Evolutionary conservation across 2,113 vertebrate genomes (phyloP), one percentile per base, ranked within the genome.

Genomic region (Anarhynchus alexandrinus): DNA sequence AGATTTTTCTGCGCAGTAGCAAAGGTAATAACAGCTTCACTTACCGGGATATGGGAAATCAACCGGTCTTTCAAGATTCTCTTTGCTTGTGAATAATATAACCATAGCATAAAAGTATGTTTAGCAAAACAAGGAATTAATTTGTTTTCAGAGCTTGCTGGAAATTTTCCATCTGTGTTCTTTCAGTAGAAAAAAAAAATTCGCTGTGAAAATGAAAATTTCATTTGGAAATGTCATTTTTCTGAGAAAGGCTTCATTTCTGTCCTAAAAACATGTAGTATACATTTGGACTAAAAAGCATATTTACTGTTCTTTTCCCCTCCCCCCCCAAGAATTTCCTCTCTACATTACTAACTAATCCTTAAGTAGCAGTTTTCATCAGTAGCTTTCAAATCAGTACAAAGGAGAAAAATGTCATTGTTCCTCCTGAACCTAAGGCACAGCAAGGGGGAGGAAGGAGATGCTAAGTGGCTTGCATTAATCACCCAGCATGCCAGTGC

Each of bases 281-380:
- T 84, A 62, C n/a, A 67, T 78, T 90, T 88, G 43, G 19, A 82
- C 61, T 76, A 27, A 82, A 91, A 93, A 25, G 27, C 34, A 30
- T 93, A 93, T 94, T 95, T 94, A 61, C 49, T 49, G 5, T 13
- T 69, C 8, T 40, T 34, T 22, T 51, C 65, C 65, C 40, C 58
- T 18, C 14, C 1, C 3, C 1, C n/a, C 3, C 6, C 62, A 83
- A 93, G 82, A 90, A 92, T 92, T 96, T 94, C 55, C 45, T 83
- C 59, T 66, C 71, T 86, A 70, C 29, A 3, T 83, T 93, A 36
- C 74, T 95, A 94, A 94, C 92, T 96, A 97, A 93, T 90, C 79
- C 64, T 95, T 93, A 95, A 96, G 93, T 27, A 95, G 74, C 57
- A 80, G 94, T 94, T 93, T 96, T 93, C 96, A 94, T 95, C 91